Evolutionary conservation across 2,797 vertebrate genomes (phyloP), one percentile per base, ranked within the genome.

Genomic region (Enoplosus armatus): DNA sequence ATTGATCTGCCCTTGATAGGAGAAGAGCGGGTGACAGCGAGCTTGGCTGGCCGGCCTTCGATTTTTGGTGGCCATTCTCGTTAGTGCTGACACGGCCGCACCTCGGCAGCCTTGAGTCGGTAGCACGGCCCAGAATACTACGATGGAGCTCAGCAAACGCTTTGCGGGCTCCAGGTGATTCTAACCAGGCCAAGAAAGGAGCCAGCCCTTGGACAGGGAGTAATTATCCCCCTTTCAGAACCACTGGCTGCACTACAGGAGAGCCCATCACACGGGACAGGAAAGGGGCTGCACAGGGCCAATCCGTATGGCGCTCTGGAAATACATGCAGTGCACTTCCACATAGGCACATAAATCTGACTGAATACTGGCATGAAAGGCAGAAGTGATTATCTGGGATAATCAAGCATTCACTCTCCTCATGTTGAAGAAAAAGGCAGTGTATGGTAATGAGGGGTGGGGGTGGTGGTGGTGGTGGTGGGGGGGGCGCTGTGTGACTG

Each of bases 331-430:
- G 75, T 1, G 55, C 80, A 60, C 84, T 89, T 90, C 76, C 80
- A 87, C 84, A 79, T 33, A 55, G 79, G 75, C 71, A 51, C 84
- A 90, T 87, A 89, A 90, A 92, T 90, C 85, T 89, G 90, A 92
- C 47, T 82, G 91, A 87, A 86, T 47, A 71, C 87, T 91, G 90
- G 92, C 90, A 90, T 80, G 84, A 85, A 89, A 91, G 73, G 87
- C 82, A 88, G 80, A 86, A 87, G 86, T 92, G 90, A 93, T 93
- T 94, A 93, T 92, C 91, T 77, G 79, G 85, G 84, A 93, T 94
- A 93, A 94, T 94, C 94, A 93, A 92, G 92, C 93, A 89, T 93
- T 93, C 90, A 90, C 82, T 93, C 77, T 85, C 83, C 83, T 90
- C 88, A 86, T 90, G 91, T 89, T 88, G 83, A 82, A 79, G 89